phyloP scores from a whole-genome alignment of 53 echinoderm and acorn worm genomes.

The Paracentrotus lividus region DNA sequence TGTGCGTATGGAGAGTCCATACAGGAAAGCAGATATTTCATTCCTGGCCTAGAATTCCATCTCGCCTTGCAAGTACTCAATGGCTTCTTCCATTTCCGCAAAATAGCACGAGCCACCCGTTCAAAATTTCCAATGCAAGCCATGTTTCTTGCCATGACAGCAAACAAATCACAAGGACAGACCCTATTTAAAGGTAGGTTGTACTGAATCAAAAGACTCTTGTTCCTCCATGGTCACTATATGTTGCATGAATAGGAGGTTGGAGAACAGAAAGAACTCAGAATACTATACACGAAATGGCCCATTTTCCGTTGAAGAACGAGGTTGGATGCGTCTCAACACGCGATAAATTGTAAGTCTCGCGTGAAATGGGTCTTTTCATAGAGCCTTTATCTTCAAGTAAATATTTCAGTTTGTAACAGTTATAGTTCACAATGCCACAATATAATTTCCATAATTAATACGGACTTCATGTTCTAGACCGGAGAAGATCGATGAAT shows the following conservation, averaged over 20 bases:
- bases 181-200: conserved; percentile 38
- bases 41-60: conserved; percentile 21
- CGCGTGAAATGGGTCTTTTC: too few species aligned
- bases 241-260: conserved; percentile 73
- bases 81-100: neutral
- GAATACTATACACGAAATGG: conserved; percentile 43
- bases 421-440: conserved; percentile 63
- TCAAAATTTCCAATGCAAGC: conserved; percentile 51
- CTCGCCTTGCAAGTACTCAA: conserved; percentile 5
- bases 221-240: conserved; percentile 70
- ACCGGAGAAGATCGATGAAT: too few species aligned
- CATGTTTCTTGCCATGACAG: conserved; percentile 56
- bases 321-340: too few species aligned
- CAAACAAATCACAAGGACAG: conserved; percentile 72
- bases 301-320: conserved; percentile 17
- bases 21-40: conserved; percentile 36
- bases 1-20: conserved; percentile 48
- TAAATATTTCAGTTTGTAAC: too few species aligned
- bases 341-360: too few species aligned
- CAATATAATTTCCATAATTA: conserved; percentile 61
- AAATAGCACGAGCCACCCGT: conserved; percentile 15
- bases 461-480: too few species aligned
- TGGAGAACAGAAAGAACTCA: conserved; percentile 27
- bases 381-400: too few species aligned
- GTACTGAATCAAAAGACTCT: conserved; percentile 44